Conservation (phyloP, 1,140 invertebrate genomes). For the Brachionus angularis region DNA sequence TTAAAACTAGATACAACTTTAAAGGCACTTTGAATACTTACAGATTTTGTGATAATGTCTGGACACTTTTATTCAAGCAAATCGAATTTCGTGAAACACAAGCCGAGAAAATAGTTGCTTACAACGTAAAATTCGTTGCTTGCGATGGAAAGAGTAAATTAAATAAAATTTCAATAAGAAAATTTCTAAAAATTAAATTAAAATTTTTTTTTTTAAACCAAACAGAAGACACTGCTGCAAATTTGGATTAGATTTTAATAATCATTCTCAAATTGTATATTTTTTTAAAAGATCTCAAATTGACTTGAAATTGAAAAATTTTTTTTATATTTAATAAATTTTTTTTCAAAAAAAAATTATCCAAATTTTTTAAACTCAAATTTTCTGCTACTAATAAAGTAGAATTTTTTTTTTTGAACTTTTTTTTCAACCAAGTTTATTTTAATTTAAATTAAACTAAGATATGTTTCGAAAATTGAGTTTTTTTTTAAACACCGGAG, state of each 20-base stretch:
- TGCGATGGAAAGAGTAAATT: conserved; percentile 89
- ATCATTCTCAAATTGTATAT: background rate
- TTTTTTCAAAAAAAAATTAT: no score
- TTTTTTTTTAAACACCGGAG: no score
- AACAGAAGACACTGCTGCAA: conserved; percentile 35
- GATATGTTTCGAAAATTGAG: no score
- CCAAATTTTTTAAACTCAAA: no score
- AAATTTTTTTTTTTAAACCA: background rate
- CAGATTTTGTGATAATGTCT: conserved; percentile 99
- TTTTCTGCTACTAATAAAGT: no score
- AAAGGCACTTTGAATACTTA: conserved; percentile 94
- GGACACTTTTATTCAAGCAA: conserved; percentile 98
- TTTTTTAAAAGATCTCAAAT: no score
- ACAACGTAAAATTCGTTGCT: conserved; percentile 98
- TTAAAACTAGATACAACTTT: conserved; percentile 85
- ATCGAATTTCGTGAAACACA: conserved; percentile 95
- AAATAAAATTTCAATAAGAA: background rate
- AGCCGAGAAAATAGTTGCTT: conserved; percentile 79
- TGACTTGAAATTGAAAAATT: no score
- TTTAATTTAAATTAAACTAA: no score
- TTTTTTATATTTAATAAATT: no score
- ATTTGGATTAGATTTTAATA: conserved; percentile 17
- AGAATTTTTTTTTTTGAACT: no score
- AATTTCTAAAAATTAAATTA: background rate
- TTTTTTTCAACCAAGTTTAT: no score